Conservation (phyloP, 2,888 invertebrate species). For the Holacanthella duospinosa region DNA sequence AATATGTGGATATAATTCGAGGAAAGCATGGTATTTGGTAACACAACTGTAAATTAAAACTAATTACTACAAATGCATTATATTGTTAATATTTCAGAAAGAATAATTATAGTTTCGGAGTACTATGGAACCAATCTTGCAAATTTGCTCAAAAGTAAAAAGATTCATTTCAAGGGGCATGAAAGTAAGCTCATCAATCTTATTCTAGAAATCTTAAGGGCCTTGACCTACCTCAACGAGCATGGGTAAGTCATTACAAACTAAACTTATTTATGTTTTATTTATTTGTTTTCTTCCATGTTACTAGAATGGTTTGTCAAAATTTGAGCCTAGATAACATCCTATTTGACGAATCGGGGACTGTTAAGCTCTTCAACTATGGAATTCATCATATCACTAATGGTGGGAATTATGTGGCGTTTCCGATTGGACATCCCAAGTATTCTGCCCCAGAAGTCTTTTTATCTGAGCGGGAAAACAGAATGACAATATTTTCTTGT, state of each 20-base stretch:
- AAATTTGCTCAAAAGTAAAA: conserved; percentile 18
- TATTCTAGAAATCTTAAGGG: conserved; percentile 61
- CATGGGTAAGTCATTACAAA: conserved; percentile 39
- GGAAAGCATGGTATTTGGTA: conserved; percentile 90
- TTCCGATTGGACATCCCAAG: conserved; percentile 66
- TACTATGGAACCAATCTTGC: conserved; percentile 47
- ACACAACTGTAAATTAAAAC: too few species aligned
- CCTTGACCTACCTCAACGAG: conserved; percentile 60
- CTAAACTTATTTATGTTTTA: not conserved
- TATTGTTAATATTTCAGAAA: conserved; percentile 52
- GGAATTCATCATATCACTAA: conserved; percentile 89
- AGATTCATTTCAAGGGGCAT: not conserved
- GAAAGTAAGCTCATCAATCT: conserved; percentile 50
- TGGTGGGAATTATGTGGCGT: conserved; percentile 71
- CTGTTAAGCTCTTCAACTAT: conserved; percentile 80
- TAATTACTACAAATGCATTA: not conserved
- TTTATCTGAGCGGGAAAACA: conserved; percentile 48
- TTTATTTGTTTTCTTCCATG: too few species aligned
- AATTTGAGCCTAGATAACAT: conserved; percentile 75
- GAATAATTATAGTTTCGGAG: conserved; percentile 72
- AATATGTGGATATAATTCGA: conserved; percentile 80
- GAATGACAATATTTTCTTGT: conserved; percentile 39
- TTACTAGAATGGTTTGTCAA: conserved; percentile 57
- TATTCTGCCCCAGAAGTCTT: conserved; percentile 76
- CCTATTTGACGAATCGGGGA: conserved; percentile 55